phyloP scores from a whole-genome alignment of 2,888 invertebrate genomes.

The Endotricha flammealis region DNA sequence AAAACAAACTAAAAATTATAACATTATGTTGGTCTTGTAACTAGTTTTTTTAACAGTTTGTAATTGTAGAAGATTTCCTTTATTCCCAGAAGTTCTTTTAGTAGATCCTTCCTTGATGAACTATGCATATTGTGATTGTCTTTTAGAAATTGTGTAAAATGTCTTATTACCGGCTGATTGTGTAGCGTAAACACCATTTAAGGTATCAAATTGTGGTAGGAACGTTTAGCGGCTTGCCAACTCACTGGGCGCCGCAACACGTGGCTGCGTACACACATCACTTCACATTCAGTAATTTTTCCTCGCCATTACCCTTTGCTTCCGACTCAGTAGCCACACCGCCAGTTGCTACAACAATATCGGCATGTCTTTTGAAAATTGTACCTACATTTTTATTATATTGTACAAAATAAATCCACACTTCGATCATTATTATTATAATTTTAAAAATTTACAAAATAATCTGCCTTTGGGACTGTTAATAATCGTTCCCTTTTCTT shows the following conservation, averaged over 20 bases:
- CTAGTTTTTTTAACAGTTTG: too few relatives aligned
- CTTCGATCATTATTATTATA: background rate
- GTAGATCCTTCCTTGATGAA: too few relatives aligned
- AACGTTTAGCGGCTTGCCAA: constrained; percentile 26
- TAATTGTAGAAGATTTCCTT: too few relatives aligned
- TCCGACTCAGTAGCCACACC: constrained; percentile 47
- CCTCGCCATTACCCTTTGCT: constrained; percentile 45
- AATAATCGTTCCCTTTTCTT: too few relatives aligned
- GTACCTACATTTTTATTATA: too few relatives aligned
- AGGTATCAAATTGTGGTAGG: constrained; percentile 40
- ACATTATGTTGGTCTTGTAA: too few relatives aligned
- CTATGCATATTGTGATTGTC: background rate
- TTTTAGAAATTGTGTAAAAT: background rate
- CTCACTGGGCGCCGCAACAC: constrained; percentile 39
- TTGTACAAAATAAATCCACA: too few relatives aligned
- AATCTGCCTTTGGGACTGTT: constrained; percentile 1
- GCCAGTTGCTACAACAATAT: constrained; percentile 31
- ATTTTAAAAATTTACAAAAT: background rate
- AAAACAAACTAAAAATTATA: too few relatives aligned
- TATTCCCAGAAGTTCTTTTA: too few relatives aligned
- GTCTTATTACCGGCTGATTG: constrained; percentile 11
- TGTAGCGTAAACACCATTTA: constrained; percentile 34
- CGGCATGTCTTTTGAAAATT: background rate
- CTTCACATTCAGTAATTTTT: constrained; percentile 54
- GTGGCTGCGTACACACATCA: constrained; percentile 53